Evolutionary conservation across 1,140 invertebrate genomes (phyloP).

Genomic region (Pteromalus puparum): DNA sequence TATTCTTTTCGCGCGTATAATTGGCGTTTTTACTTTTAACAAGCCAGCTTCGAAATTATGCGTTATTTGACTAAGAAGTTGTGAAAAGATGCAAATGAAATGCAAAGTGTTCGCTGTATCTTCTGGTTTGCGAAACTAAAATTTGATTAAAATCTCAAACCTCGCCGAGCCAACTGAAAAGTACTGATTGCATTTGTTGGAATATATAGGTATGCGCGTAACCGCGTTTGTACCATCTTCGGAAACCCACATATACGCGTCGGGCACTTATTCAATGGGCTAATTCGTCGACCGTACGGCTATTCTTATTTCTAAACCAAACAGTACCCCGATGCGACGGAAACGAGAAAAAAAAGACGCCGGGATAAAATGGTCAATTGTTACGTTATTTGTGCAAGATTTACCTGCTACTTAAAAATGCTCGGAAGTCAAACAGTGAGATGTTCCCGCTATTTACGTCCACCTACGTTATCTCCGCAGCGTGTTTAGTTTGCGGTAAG

Average conservation of each 20-base stretch:
- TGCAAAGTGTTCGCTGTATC: background rate
- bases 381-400: background rate
- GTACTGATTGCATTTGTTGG: background rate
- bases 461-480: background rate
- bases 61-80: background rate
- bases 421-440: conserved; percentile 5
- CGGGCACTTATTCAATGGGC: too few relatives aligned
- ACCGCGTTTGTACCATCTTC: too few relatives aligned
- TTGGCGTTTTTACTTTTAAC: background rate
- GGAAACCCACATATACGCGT: background rate
- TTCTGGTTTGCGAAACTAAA: background rate
- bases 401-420: background rate
- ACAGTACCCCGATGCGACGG: background rate
- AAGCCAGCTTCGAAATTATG: background rate
- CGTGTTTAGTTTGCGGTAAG: background rate
- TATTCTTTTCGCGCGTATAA: background rate
- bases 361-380: background rate
- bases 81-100: background rate
- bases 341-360: background rate
- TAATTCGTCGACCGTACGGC: too few relatives aligned
- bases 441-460: background rate
- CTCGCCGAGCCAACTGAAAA: background rate
- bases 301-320: too few relatives aligned
- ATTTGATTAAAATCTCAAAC: background rate
- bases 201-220: too few relatives aligned